Base-by-base conservation (phyloP, 2,113 vertebrate species). In the Trematocara stigmaticum region DNA sequence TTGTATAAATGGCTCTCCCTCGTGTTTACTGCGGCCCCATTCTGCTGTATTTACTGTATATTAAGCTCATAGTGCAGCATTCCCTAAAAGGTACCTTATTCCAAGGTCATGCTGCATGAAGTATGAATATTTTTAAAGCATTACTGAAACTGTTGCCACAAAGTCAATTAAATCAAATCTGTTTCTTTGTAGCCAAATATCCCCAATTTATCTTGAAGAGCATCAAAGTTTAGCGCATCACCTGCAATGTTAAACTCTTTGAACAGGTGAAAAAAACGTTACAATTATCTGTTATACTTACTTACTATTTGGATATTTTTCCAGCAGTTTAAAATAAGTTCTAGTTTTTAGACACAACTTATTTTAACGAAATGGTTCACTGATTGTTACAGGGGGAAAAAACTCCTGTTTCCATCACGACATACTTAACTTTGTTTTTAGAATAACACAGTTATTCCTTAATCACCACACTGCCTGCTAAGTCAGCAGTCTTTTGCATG, bases 41-140 rank as follows among this genome's bases (percentile, higher is more conserved):
- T 86, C 40, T 81, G 15, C 74, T 87, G 42, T 79, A 31, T 87
- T 89, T 88, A 87, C 82, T 82, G 40, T 83, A 79, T 42, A 78
- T 86, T 87, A 82, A 82, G 23, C 16, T 82, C 23, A 69, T n/a
- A 9, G 10, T 40, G n/a, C 16, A 76, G 38, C 23, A 9, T 79
- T 86, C 16, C 29, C 16, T 76, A 42, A 55, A 34, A 66, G 10
- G 5, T 40, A 40, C 79, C 26, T 74, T 23, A 23, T 69, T 40
- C n/a, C 61, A 40, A n/a, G 35, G 35, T 71, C 66, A 45, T 15
- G 12, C 66, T 71, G 69, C 42, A 47, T 47, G 23, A 45, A 29
- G 15, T 47, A 10, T 74, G 3, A 74, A 29, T 47, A 15, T 74
- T 47, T 26, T 47, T 29, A 71, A 71, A 71, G 40, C 20, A 29